A percentile compares a stretch with the other conserved stretches of the same genome.
These are phyloP conservation scores for Macrophya alboannulata DNA, from an alignment of 2,888 invertebrate species.

Conservation along the genomic window DNA sequence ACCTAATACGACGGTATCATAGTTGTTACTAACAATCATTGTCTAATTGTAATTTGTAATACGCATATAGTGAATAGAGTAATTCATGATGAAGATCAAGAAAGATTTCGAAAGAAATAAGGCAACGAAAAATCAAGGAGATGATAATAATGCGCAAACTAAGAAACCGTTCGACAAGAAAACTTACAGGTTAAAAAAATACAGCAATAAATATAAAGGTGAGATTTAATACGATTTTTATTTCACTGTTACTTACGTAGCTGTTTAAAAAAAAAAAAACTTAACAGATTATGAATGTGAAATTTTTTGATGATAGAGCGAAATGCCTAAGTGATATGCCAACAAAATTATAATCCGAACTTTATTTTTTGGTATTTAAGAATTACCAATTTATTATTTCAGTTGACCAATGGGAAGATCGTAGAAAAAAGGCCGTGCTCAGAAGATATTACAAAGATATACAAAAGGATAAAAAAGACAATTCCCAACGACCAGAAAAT, in stretches of 20 bases:
- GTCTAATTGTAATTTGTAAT: neutral
- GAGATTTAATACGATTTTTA: constrained; percentile 53
- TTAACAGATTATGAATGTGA: neutral
- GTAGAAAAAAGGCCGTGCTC: constrained; percentile 83
- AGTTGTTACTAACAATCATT: constrained; percentile 1
- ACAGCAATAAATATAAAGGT: constrained; percentile 86
- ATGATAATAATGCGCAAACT: neutral
- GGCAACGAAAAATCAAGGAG: neutral
- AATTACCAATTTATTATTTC: constrained; percentile 56
- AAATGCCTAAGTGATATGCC: neutral
- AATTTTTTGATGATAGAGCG: neutral
- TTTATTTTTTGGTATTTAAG: constrained; percentile 12
- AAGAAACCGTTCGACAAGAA: constrained; percentile 87
- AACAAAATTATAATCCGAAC: constrained; percentile 41
- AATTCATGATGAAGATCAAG: constrained; percentile 12
- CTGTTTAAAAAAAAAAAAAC: neutral
- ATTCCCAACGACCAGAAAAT: constrained; percentile 80
- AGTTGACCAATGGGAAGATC: constrained; percentile 86
- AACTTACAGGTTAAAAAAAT: constrained; percentile 85
- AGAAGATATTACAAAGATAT: constrained; percentile 83
- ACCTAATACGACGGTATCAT: neutral
- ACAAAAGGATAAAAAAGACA: constrained; percentile 80
- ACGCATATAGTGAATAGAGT: neutral
- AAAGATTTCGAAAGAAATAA: constrained; percentile 1
- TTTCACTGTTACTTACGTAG: neutral